These are phyloP conservation scores for Tetragonula carbonaria DNA, from an alignment of 2,888 invertebrate species.

Conservation along the genomic window DNA sequence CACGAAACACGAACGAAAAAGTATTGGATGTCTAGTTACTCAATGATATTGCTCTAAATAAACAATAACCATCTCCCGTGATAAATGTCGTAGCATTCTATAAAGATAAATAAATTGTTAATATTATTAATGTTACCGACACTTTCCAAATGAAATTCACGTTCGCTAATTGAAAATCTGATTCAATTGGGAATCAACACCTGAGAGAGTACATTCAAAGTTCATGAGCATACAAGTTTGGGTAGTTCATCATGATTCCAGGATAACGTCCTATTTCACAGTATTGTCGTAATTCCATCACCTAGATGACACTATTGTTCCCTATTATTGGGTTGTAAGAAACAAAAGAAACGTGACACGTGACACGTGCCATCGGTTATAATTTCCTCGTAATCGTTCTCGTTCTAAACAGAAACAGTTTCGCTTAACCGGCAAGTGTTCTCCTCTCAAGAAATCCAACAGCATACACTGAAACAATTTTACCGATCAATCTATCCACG, in stretches of 20 bases:
- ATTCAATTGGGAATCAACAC: neutral
- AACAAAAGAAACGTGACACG: constrained; percentile 40
- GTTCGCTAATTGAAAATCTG: neutral
- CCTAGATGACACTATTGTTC: constrained; percentile 50
- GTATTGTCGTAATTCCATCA: neutral
- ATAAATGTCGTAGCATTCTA: neutral
- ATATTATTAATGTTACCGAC: neutral
- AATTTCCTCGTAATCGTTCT: no score
- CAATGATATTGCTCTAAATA: neutral
- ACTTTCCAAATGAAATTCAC: neutral
- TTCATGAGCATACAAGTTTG: neutral
- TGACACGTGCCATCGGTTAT: neutral
- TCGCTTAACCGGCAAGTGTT: constrained; percentile 5
- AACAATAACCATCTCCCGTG: neutral
- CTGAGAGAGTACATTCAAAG: neutral
- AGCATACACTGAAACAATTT: neutral
- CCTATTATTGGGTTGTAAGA: neutral
- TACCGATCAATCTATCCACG: neutral
- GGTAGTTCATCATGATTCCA: neutral
- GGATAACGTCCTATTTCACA: neutral
- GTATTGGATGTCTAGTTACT: no score
- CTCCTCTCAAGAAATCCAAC: neutral
- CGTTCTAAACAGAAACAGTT: neutral
- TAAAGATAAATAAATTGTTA: neutral
- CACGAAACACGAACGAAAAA: no score